phyloP scores from a whole-genome alignment of 2,888 invertebrate species.

The Plemyria rubiginata region DNA sequence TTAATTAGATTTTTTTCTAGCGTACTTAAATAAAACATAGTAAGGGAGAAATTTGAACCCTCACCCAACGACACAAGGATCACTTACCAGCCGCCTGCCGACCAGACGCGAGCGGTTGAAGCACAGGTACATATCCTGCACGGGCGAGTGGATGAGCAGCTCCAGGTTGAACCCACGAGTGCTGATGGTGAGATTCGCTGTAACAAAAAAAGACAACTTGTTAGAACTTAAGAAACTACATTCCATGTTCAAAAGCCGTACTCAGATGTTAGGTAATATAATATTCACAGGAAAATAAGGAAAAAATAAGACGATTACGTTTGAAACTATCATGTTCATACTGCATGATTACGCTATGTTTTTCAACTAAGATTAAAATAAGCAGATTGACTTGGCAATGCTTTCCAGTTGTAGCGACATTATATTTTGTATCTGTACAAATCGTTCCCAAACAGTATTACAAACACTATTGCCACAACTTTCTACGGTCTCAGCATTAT shows the following conservation, averaged over 20 bases:
- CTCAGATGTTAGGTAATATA: too few species aligned
- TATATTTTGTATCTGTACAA: conserved; percentile 19
- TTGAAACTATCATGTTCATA: background rate
- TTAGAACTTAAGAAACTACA: conserved; percentile 4
- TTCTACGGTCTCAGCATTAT: conserved; percentile 51
- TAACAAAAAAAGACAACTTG: conserved; percentile 62
- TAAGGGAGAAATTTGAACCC: conserved; percentile 4
- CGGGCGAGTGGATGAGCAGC: conserved; percentile 88
- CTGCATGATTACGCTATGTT: background rate
- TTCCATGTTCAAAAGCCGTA: too few species aligned
- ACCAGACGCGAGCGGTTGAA: conserved; percentile 90
- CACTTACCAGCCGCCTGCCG: conserved; percentile 87
- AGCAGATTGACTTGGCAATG: background rate
- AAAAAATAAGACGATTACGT: too few species aligned
- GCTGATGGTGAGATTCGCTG: conserved; percentile 88
- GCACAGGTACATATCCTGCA: conserved; percentile 90
- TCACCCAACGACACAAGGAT: conserved; percentile 5
- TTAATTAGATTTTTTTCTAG: background rate
- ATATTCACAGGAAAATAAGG: too few species aligned
- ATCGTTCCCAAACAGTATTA: conserved; percentile 14
- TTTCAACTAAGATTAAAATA: background rate
- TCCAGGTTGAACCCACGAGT: conserved; percentile 85
- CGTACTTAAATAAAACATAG: background rate
- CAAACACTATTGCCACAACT: conserved; percentile 43
- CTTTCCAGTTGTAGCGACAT: conserved; percentile 5